These are phyloP conservation scores for Myotis planiceps DNA, from an alignment of 2,797 vertebrate genomes.

Conservation along the genomic window DNA sequence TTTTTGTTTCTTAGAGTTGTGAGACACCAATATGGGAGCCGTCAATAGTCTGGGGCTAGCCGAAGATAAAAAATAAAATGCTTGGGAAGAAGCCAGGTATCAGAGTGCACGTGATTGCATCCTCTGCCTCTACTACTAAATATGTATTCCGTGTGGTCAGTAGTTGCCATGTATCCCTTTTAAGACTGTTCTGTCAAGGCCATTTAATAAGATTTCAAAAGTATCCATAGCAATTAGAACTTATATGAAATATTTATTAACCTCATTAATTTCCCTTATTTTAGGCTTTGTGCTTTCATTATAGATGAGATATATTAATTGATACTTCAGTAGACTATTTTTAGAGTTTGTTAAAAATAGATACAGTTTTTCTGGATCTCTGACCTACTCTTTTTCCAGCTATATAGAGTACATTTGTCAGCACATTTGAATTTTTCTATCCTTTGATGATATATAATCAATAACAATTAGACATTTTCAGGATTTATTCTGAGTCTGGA, in stretches of 20 bases:
- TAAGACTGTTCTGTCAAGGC: neutral
- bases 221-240: neutral
- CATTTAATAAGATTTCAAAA: neutral
- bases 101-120: neutral
- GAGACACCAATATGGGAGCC: neutral
- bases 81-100: neutral
- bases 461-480: constrained; percentile 14
- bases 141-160: neutral
- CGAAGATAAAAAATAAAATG: neutral
- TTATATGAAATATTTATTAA: constrained; percentile 46
- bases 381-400: constrained; percentile 20
- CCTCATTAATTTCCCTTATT: constrained; percentile 53
- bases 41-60: constrained; percentile 1
- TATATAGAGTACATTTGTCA: neutral
- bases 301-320: constrained; percentile 50
- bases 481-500: neutral
- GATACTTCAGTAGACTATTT: constrained; percentile 39
- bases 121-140: neutral
- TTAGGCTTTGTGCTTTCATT: constrained; percentile 48
- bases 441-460: constrained; percentile 10
- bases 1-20: constrained; percentile 15
- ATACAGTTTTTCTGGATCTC: neutral
- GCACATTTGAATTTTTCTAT: constrained; percentile 10
- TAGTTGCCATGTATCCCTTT: neutral
- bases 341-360: constrained; percentile 66